These are phyloP conservation scores for Arion vulgaris DNA, from an alignment of 1,140 invertebrate genomes.

Conservation along the genomic window DNA sequence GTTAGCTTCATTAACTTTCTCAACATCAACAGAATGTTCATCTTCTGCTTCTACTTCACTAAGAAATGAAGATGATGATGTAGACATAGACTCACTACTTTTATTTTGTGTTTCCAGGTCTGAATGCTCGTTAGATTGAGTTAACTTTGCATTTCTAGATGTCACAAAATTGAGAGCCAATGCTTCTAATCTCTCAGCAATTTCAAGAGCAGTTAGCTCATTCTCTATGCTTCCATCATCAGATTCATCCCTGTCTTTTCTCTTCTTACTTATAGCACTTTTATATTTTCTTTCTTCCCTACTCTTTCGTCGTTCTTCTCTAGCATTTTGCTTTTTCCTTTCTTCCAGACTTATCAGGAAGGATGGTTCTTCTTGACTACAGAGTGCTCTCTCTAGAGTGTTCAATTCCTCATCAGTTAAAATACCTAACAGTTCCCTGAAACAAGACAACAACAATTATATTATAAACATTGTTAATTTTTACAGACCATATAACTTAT, in stretches of 20 bases:
- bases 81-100: background rate
- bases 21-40: background rate
- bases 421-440: conserved; percentile 88
- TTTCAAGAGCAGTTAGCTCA: conserved; percentile 37
- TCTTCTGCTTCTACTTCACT: conserved; percentile 10
- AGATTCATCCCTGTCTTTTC: background rate
- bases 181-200: conserved; percentile 38
- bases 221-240: conserved; percentile 35
- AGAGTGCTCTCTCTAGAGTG: conserved; percentile 88
- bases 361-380: conserved; percentile 86
- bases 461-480: background rate
- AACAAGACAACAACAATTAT: conserved; percentile 48
- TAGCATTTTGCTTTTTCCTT: conserved; percentile 34
- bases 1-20: background rate
- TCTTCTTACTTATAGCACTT: background rate
- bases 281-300: conserved; percentile 13
- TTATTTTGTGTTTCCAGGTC: conserved; percentile 6
- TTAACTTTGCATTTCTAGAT: conserved; percentile 20
- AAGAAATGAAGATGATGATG: conserved; percentile 1
- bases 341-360: conserved; percentile 49
- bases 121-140: background rate
- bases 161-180: conserved; percentile 35
- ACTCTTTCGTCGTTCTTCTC: background rate
- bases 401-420: conserved; percentile 86
- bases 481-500: too few relatives aligned